Evolutionary conservation across 2,113 vertebrate species (phyloP).

Genomic region (Odobenus rosmarus): DNA sequence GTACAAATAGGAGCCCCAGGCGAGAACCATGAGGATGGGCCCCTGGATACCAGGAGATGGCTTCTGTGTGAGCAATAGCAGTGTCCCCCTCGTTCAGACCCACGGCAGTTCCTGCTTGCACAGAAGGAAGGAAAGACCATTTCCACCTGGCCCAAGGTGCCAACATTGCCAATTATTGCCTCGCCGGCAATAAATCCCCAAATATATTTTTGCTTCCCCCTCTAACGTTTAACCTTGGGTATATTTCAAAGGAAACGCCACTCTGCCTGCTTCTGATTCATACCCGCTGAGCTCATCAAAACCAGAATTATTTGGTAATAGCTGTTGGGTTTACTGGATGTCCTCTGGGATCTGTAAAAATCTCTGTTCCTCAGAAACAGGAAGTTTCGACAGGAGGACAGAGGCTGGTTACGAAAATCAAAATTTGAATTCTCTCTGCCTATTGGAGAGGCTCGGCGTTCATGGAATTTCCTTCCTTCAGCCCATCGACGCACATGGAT

Average conservation of each 20-base stretch:
- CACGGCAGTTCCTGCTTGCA: accelerated
- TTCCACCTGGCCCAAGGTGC: not conserved
- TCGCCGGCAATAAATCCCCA: constrained; percentile 1
- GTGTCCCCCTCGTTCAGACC: accelerated
- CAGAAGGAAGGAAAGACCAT: not conserved
- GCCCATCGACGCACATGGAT: not conserved
- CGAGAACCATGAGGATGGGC: accelerated
- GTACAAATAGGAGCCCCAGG: not conserved
- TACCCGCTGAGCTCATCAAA: constrained; percentile 75
- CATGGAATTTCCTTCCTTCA: not conserved
- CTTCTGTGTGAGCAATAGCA: not conserved
- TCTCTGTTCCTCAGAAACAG: constrained; percentile 80
- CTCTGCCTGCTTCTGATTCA: constrained; percentile 73
- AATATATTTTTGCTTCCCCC: constrained; percentile 37
- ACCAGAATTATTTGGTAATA: constrained; percentile 80
- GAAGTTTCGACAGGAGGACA: constrained; percentile 78
- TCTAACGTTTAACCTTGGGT: constrained; percentile 38
- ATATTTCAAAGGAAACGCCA: constrained; percentile 74
- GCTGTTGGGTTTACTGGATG: constrained; percentile 77
- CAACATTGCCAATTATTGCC: not conserved
- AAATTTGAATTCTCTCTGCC: constrained; percentile 20
- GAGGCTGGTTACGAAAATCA: constrained; percentile 59
- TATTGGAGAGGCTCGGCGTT: not conserved
- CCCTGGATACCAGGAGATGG: too few relatives aligned
- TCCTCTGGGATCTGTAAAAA: constrained; percentile 75